phyloP scores from a whole-genome alignment of 2,113 vertebrate genomes.

The Microcebus jonahi region DNA sequence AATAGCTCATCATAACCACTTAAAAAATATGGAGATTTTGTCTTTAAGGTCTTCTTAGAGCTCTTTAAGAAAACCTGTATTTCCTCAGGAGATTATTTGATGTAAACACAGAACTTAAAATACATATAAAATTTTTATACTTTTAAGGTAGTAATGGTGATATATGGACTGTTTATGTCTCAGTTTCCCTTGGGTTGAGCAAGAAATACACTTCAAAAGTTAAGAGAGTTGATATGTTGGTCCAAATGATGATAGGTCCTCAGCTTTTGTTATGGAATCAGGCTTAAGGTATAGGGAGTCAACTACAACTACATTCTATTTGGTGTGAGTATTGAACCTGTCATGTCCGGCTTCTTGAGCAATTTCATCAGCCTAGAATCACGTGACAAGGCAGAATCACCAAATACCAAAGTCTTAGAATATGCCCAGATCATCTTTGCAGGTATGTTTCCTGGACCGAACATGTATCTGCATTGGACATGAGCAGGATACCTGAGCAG shows the following conservation, averaged over 20 bases:
- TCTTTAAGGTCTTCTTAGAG: constrained; percentile 1
- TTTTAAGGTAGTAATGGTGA: not conserved
- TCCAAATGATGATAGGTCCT: not conserved
- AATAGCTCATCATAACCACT: constrained; percentile 23
- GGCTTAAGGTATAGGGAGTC: constrained; percentile 27
- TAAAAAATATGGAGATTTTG: constrained; percentile 32
- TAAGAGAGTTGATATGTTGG: not conserved
- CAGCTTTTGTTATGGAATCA: constrained; percentile 14
- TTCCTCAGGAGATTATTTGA: constrained; percentile 2
- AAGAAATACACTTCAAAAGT: constrained; percentile 32
- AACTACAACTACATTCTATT: constrained; percentile 30
- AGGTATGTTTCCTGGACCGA: constrained; percentile 23
- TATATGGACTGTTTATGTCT: not conserved
- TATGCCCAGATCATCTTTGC: not conserved
- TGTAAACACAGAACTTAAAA: constrained; percentile 45
- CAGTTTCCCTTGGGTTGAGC: not conserved
- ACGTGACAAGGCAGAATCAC: constrained; percentile 17
- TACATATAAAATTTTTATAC: constrained; percentile 23
- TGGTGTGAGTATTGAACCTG: constrained; percentile 43
- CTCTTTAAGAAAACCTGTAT: constrained; percentile 54
- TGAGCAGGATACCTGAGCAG: constrained; percentile 18
- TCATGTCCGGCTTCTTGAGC: constrained; percentile 58
- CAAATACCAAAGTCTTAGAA: constrained; percentile 13
- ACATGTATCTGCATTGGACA: not conserved
- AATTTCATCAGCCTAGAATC: constrained; percentile 37